phyloP scores from a whole-genome alignment of 2,797 vertebrate genomes.

The Gambelia wislizenii region DNA sequence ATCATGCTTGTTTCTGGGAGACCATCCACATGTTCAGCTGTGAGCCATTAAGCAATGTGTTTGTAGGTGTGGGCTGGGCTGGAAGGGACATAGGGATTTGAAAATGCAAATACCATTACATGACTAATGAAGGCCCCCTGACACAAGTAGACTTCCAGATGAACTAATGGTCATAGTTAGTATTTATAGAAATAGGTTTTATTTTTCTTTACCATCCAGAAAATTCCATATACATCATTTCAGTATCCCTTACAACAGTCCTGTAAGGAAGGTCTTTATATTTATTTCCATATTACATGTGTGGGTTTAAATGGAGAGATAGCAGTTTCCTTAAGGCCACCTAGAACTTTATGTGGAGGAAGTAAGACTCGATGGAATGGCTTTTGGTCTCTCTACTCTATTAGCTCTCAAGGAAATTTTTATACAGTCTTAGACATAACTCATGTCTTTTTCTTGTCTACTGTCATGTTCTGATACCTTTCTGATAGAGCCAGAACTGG shows the following conservation, averaged over 20 bases:
- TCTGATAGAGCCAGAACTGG: background rate
- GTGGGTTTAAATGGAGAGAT: background rate
- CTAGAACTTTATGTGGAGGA: too few species aligned
- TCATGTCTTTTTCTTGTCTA: background rate
- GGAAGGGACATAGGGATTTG: background rate
- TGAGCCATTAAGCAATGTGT: background rate
- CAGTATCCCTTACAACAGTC: background rate
- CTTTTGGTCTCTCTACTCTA: background rate
- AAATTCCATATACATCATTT: background rate
- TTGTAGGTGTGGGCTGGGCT: background rate
- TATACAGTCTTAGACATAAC: background rate
- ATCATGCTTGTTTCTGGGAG: background rate
- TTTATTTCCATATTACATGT: background rate
- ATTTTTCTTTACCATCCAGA: background rate
- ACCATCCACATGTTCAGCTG: background rate
- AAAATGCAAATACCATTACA: background rate
- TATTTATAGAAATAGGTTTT: background rate
- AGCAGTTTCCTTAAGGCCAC: background rate
- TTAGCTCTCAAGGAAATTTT: background rate
- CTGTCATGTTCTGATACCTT: background rate
- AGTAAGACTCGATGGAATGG: background rate
- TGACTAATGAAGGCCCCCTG: background rate
- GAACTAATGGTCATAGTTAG: background rate
- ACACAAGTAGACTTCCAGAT: background rate
- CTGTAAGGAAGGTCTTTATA: background rate